Evolutionary conservation across 1,140 invertebrate species (phyloP).

Genomic region (Caenorhabditis inopinata): DNA sequence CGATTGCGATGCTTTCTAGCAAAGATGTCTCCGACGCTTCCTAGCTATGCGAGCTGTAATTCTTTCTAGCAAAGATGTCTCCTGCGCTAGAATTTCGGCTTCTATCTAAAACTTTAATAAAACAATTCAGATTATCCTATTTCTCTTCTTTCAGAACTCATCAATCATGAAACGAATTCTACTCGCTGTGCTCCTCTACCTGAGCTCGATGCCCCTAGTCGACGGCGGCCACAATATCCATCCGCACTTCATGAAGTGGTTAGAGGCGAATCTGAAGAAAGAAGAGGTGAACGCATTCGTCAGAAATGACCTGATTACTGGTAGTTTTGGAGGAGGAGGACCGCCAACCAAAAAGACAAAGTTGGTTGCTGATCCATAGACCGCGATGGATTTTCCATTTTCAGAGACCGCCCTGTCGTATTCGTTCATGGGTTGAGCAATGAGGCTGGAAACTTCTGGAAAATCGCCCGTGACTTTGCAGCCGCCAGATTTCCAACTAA

Average conservation of each 20-base stretch:
- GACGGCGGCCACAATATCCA: background rate
- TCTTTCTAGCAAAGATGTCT: too few species aligned
- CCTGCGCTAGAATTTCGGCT: too few species aligned
- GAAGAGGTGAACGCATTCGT: background rate
- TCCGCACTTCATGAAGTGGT: background rate
- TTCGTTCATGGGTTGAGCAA: conserved; percentile 35
- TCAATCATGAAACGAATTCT: too few species aligned
- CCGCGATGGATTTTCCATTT: background rate
- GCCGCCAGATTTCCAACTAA: background rate
- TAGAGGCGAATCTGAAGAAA: background rate
- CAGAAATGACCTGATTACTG: background rate
- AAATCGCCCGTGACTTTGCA: background rate
- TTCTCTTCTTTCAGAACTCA: too few species aligned
- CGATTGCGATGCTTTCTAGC: too few species aligned
- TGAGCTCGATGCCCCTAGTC: too few species aligned
- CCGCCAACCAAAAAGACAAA: background rate
- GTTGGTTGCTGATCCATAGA: background rate
- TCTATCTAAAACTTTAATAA: too few species aligned
- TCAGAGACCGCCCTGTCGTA: conserved; percentile 29
- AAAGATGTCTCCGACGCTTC: too few species aligned
- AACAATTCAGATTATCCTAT: too few species aligned
- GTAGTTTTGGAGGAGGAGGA: conserved; percentile 11
- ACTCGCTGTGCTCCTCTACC: too few species aligned
- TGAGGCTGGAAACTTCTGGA: conserved; percentile 25
- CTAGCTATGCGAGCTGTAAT: too few species aligned